phyloP scores from a whole-genome alignment of 2,797 vertebrate species.

The Tokudaia tokunoshimensis region DNA sequence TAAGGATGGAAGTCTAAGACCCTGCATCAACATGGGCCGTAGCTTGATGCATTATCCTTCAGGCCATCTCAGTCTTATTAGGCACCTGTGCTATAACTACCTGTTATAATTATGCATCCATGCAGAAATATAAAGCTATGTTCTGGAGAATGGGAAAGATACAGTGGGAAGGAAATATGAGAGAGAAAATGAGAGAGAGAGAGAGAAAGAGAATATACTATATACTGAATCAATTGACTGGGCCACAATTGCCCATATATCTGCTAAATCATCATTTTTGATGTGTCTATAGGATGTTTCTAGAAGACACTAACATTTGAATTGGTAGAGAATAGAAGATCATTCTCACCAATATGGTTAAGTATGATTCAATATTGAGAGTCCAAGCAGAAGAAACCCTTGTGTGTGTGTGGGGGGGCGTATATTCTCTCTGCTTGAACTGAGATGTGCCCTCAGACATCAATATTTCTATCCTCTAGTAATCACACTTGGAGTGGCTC shows the following conservation, averaged over 20 bases:
- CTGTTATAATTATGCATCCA: conserved; percentile 25
- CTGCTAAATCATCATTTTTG: not conserved
- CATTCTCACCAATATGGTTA: not conserved
- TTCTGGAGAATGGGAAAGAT: not conserved
- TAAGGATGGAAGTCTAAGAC: conserved; percentile 10
- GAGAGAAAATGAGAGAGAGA: not conserved
- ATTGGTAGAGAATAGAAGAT: not conserved
- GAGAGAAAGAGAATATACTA: not conserved
- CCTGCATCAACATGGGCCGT: not conserved
- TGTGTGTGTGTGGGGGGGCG: not conserved
- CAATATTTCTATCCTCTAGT: not conserved
- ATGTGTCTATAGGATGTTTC: not conserved
- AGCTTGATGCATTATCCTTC: not conserved
- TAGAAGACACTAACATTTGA: not conserved
- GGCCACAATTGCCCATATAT: not conserved
- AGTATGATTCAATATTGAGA: not conserved
- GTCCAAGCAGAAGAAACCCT: not conserved
- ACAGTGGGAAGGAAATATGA: not conserved
- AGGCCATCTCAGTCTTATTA: not conserved
- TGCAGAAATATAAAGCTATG: not conserved
- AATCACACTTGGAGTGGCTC: not conserved
- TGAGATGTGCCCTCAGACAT: not conserved
- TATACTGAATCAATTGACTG: not conserved
- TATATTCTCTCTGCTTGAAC: not conserved
- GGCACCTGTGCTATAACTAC: conserved; percentile 7